These are phyloP conservation scores for Acanthosepion esculentum DNA, from an alignment of 2,888 invertebrate species.

Conservation along the genomic window DNA sequence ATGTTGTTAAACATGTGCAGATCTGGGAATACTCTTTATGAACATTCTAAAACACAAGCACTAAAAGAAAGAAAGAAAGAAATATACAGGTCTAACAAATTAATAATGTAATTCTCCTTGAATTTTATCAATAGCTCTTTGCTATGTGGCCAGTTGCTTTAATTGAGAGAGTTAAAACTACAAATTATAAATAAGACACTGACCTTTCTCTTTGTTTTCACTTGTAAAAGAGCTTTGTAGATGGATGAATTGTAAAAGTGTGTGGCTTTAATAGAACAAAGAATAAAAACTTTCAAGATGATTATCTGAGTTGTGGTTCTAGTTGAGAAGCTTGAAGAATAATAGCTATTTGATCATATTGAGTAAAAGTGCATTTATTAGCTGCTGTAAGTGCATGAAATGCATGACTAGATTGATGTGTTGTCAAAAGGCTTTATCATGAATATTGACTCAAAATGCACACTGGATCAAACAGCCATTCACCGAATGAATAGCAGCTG, in stretches of 20 bases:
- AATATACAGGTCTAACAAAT: too few relatives aligned
- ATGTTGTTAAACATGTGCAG: too few relatives aligned
- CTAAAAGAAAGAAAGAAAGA: too few relatives aligned
- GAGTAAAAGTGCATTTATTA: not conserved
- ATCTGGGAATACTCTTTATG: too few relatives aligned
- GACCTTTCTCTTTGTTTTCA: not conserved
- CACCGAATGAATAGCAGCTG: not conserved
- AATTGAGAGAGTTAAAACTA: too few relatives aligned
- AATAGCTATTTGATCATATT: not conserved
- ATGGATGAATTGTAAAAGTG: not conserved
- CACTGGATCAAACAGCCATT: slow-evolving; percentile 8
- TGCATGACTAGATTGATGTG: slow-evolving; percentile 18
- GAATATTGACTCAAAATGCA: slow-evolving; percentile 33
- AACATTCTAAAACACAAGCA: too few relatives aligned
- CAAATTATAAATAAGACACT: too few relatives aligned
- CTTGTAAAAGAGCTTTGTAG: not conserved
- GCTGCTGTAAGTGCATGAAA: not conserved
- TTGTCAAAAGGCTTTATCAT: not conserved
- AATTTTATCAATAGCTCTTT: too few relatives aligned
- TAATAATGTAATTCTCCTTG: too few relatives aligned
- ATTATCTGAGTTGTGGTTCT: not conserved
- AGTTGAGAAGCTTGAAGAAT: not conserved
- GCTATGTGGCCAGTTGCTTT: too few relatives aligned
- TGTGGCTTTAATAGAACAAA: not conserved
- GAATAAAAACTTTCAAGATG: not conserved